These are phyloP conservation scores for Ethmia dodecea DNA, from an alignment of 2,888 invertebrate genomes.

Conservation along the genomic window DNA sequence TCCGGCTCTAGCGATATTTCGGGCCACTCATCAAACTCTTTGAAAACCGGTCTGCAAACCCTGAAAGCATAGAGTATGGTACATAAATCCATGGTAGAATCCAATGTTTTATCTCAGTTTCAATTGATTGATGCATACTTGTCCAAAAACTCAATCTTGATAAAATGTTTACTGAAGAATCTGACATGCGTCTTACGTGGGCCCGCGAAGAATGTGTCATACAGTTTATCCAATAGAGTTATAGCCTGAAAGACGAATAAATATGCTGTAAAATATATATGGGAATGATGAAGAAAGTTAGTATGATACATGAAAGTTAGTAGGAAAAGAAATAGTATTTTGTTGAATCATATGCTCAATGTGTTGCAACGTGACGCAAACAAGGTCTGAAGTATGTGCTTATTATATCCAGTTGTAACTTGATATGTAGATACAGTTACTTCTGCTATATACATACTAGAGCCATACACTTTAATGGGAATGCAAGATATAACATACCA, in stretches of 20 bases:
- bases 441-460: too few relatives aligned
- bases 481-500: too few relatives aligned
- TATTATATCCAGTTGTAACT: too few relatives aligned
- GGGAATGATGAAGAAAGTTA: constrained; percentile 10
- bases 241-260: constrained; percentile 77
- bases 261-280: constrained; percentile 51
- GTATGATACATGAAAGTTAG: not conserved
- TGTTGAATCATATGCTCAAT: too few relatives aligned
- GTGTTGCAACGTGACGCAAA: too few relatives aligned
- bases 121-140: constrained; percentile 69
- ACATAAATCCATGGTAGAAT: constrained; percentile 9
- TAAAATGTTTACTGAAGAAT: constrained; percentile 81
- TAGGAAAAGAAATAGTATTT: not conserved
- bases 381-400: too few relatives aligned
- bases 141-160: constrained; percentile 84
- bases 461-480: too few relatives aligned
- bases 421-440: too few relatives aligned
- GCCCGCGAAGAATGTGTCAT: constrained; percentile 72
- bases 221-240: constrained; percentile 82
- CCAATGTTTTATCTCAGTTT: not conserved
- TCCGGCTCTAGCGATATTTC: constrained; percentile 66
- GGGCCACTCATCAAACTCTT: constrained; percentile 82
- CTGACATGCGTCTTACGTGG: constrained; percentile 77
- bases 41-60: constrained; percentile 78
- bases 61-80: constrained; percentile 39